A percentile compares a stretch with the other conserved stretches of the same genome.
Evolutionary conservation across 2,797 vertebrate genomes (phyloP).

Genomic region (Pseudotriccus pelzelni): DNA sequence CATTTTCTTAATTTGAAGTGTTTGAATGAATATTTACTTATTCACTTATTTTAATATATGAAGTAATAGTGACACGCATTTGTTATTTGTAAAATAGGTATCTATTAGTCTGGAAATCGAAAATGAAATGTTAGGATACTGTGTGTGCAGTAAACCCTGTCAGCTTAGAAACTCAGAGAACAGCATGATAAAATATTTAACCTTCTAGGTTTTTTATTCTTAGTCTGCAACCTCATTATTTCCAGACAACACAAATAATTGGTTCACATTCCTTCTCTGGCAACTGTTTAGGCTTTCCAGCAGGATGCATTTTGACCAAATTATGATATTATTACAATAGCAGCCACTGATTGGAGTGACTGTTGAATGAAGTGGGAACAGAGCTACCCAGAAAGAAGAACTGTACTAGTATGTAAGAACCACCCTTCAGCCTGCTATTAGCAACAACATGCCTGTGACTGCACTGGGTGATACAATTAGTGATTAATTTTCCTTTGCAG

Average conservation of each 20-base stretch:
- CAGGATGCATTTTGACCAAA: constrained; percentile 46
- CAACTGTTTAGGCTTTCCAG: constrained; percentile 42
- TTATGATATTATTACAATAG: constrained; percentile 17
- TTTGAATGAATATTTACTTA: constrained; percentile 57
- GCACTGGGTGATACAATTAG: constrained; percentile 4
- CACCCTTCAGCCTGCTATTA: background rate
- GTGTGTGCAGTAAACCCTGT: background rate
- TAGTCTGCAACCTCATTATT: constrained; percentile 30
- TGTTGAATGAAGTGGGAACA: constrained; percentile 63
- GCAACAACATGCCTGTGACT: background rate
- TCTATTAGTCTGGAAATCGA: background rate
- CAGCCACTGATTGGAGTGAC: constrained; percentile 61
- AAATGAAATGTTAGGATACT: background rate
- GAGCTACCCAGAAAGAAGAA: constrained; percentile 23
- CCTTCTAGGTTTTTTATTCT: background rate
- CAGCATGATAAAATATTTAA: background rate
- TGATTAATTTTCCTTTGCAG: background rate
- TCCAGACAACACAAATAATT: constrained; percentile 63
- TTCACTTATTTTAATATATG: constrained; percentile 33
- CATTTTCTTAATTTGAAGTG: constrained; percentile 45
- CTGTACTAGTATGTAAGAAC: constrained; percentile 26
- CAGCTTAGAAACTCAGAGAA: background rate
- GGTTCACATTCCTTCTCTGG: constrained; percentile 58
- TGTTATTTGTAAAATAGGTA: background rate
- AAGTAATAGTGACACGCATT: constrained; percentile 1